Base-by-base conservation (phyloP, 2,113 vertebrate species). In the Pavo muticus region DNA sequence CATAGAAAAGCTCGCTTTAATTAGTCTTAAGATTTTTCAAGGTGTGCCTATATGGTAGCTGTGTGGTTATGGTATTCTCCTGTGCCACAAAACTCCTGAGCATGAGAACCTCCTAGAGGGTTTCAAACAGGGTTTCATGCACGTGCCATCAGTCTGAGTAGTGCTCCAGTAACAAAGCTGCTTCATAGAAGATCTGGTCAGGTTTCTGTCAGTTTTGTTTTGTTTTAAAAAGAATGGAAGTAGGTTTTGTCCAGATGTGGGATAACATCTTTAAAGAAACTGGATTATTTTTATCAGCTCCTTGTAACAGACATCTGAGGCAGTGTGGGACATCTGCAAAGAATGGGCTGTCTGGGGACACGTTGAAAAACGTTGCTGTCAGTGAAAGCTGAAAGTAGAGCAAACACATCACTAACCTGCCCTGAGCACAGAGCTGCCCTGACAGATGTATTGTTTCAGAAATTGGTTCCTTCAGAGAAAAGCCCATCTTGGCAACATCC, bases 21-120 rank as follows among this genome's bases (percentile, higher is more conserved):
- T 54, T 15, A 4, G 37, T 10, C 45, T 72, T 56, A 5, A 0
- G 0, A 6, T 64, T 90, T 88, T 90, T 54, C 32, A 52, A 8
- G 29, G 20, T 18, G 14, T 54, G 29, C 21, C n/a, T 65, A 24
- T 40, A 39, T 20, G 39, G 70, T 29, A 42, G 12, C 6, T 45
- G 42, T 78, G 18, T 59, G 40, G 30, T 75, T 59, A 59, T 15
- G 48, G 6, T 48, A n/a, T 67, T 57, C 14, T 56, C 11, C 44
- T 67, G 11, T 1, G 0, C 1, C 1, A 15, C 67, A 61, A 44
- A 59, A 71, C 54, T 23, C 32, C 11, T 85, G 11, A 1, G 2
- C 61, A 17, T 61, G 37, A 83, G 68, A 83, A 18, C 29, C 4
- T 56, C 40, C 35, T 30, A 71, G 23, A 45, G 15, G 3, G 1